Percentiles rank a stretch among this genome's conserved stretches.
phyloP scores from a whole-genome alignment of 2,888 invertebrate species.

The Melikaiella ostensackeni region DNA sequence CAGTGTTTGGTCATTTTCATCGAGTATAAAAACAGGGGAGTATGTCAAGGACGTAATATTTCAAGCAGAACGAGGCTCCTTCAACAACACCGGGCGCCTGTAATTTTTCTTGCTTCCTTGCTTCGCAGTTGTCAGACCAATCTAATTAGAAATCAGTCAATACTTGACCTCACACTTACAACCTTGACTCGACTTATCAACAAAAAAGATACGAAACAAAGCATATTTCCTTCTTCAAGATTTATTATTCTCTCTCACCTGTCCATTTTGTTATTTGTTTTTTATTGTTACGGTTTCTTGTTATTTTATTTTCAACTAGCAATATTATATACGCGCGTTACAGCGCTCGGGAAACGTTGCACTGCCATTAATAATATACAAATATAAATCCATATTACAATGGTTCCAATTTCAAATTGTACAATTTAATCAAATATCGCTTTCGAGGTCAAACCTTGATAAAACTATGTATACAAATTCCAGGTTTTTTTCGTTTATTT shows the following conservation, averaged over 20 bases:
- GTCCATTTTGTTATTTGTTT: neutral
- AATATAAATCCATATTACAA: too few relatives aligned
- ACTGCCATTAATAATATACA: too few relatives aligned
- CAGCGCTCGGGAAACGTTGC: too few relatives aligned
- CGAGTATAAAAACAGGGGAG: constrained; percentile 16
- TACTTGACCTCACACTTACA: constrained; percentile 27
- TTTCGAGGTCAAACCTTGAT: too few relatives aligned
- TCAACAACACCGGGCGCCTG: constrained; percentile 23
- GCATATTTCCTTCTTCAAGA: neutral
- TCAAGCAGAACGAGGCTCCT: constrained; percentile 55
- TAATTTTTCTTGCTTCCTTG: constrained; percentile 28
- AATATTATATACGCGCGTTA: too few relatives aligned
- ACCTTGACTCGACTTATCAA: constrained; percentile 35
- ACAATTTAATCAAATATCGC: too few relatives aligned
- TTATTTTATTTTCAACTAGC: too few relatives aligned
- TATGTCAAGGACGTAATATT: constrained; percentile 60
- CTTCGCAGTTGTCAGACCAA: constrained; percentile 9
- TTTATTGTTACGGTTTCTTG: too few relatives aligned
- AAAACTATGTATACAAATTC: too few relatives aligned
- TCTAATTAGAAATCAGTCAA: constrained; percentile 32
- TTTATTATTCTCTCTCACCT: neutral
- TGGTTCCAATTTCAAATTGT: too few relatives aligned
- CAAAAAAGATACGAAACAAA: constrained; percentile 1
- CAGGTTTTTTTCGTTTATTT: too few relatives aligned
- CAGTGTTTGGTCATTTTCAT: neutral